Base-by-base conservation (phyloP, 2,113 vertebrate species). In the Pseudopodoces humilis region DNA sequence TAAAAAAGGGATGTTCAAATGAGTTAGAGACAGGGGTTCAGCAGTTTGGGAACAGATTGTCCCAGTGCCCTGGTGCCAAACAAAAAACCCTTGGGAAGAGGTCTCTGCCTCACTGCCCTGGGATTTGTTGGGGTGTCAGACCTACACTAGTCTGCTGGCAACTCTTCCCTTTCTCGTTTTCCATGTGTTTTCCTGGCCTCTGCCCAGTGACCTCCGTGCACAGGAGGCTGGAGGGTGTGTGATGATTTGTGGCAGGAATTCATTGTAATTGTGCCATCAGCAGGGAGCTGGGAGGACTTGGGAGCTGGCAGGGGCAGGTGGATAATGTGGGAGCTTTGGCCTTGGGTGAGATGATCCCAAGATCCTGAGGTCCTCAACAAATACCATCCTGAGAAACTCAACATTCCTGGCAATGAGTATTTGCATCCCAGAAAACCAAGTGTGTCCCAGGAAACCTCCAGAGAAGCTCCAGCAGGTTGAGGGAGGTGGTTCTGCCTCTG, bases 61-160 rank as follows among this genome's bases (percentile, higher is more conserved):
- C 16, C 49, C 44, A 27, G 7, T 35, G 31, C 6, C 15, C 8
- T 53, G 37, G 6, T 47, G 52, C 9, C 33, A 71, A 68, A 35
- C 3, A 59, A 71, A 41, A 68, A 63, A 8, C 28, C 28, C 27
- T 24, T 44, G 25, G 37, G 39, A 8, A 55, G 13, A 67, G 23
- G 3, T 52, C 8, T 63, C 30, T 63, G 58, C 46, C 46, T 67
- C 0, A 0, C 12, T 85, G 21, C 21, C 24, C 15, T 69, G n/a
- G 9, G 13, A 16, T n/a, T 24, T 60, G 2, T 10, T 86, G 64
- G 18, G 7, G 3, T 53, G 10, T 37, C 24, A 63, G 43, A 53
- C 43, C 33, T 49, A 44, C 41, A 60, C 9, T 25, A 31, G 7
- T 9, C 22, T 83, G 7, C 33, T 52, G 28, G 22, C 8, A 81